A percentile compares a stretch with the other conserved stretches of the same genome.
These are phyloP conservation scores for Bedellia somnulentella DNA, from an alignment of 2,888 invertebrate genomes.

Conservation along the genomic window DNA sequence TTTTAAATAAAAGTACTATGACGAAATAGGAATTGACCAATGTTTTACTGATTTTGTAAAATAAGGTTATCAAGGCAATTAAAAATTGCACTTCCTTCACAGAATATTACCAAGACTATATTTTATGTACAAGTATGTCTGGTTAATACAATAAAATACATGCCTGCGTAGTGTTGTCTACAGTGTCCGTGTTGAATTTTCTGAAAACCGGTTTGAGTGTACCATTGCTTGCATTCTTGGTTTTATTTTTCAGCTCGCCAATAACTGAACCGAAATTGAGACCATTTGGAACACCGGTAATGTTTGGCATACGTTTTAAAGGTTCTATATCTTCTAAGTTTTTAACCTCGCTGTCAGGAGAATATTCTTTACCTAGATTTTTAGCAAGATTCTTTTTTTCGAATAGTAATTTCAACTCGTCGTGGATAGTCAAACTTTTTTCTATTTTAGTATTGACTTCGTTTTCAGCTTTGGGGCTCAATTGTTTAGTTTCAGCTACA, in stretches of 20 bases:
- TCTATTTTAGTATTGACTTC: not conserved
- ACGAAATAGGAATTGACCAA: no score
- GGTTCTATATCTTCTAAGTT: slow-evolving; percentile 19
- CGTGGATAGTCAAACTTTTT: not conserved
- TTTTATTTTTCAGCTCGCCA: slow-evolving; percentile 45
- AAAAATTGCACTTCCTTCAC: no score
- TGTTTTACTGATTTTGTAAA: no score
- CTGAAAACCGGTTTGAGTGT: slow-evolving; percentile 46
- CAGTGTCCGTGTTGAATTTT: slow-evolving; percentile 35
- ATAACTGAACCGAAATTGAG: slow-evolving; percentile 49
- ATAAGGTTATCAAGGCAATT: no score
- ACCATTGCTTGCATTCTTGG: slow-evolving; percentile 37
- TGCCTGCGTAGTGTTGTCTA: slow-evolving; percentile 24
- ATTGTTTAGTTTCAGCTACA: not conserved
- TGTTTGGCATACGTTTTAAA: slow-evolving; percentile 33
- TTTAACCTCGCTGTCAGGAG: slow-evolving; percentile 5
- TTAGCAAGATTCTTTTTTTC: no score
- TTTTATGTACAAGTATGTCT: no score
- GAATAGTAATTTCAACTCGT: no score
- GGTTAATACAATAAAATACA: no score
- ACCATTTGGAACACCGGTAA: slow-evolving; percentile 30
- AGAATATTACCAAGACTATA: no score
- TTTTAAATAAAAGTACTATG: no score
- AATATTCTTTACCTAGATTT: not conserved
- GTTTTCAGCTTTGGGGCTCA: not conserved